Percentiles rank a stretch among this genome's conserved stretches.
Evolutionary conservation across 2,113 vertebrate species (phyloP).

Genomic region (Nibea albiflora): DNA sequence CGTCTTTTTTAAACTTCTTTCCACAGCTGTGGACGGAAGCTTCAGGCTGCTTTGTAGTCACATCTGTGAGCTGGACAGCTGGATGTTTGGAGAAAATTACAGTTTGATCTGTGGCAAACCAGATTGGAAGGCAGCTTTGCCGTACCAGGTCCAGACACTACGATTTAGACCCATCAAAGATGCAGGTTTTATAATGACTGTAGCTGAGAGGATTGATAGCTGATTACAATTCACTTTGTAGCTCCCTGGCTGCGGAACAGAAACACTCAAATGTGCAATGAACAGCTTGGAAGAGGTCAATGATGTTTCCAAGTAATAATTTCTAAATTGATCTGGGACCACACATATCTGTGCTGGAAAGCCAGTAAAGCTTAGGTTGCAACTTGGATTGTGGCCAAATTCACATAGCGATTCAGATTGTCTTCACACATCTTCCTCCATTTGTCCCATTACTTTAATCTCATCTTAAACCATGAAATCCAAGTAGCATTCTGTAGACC

Average conservation of each 20-base stretch:
- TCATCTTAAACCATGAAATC: slow-evolving; percentile 34
- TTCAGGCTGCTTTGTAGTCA: slow-evolving; percentile 77
- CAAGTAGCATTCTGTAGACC: not conserved
- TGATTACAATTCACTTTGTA: slow-evolving; percentile 39
- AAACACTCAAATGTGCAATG: slow-evolving; percentile 32
- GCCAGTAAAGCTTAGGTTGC: slow-evolving; percentile 42
- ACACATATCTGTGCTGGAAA: slow-evolving; percentile 21
- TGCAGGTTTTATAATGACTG: slow-evolving; percentile 47
- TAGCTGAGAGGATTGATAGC: slow-evolving; percentile 37
- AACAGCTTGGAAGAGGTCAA: slow-evolving; percentile 35
- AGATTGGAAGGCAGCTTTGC: slow-evolving; percentile 68
- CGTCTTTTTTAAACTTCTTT: slow-evolving; percentile 71
- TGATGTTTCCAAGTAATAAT: slow-evolving; percentile 46
- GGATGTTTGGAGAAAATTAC: slow-evolving; percentile 76
- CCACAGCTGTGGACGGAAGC: slow-evolving; percentile 79
- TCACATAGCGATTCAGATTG: slow-evolving; percentile 33
- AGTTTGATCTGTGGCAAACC: slow-evolving; percentile 68
- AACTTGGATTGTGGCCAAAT: slow-evolving; percentile 41
- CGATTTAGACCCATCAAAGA: slow-evolving; percentile 73
- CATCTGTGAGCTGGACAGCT: slow-evolving; percentile 82
- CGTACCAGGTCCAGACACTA: slow-evolving; percentile 50
- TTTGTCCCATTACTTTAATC: slow-evolving; percentile 42
- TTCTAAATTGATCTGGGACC: slow-evolving; percentile 44
- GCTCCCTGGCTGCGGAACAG: slow-evolving; percentile 19
- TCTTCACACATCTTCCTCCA: slow-evolving; percentile 44